These are phyloP conservation scores for Lasioglossum figueresi DNA, from an alignment of 2,888 invertebrate species.

Conservation along the genomic window DNA sequence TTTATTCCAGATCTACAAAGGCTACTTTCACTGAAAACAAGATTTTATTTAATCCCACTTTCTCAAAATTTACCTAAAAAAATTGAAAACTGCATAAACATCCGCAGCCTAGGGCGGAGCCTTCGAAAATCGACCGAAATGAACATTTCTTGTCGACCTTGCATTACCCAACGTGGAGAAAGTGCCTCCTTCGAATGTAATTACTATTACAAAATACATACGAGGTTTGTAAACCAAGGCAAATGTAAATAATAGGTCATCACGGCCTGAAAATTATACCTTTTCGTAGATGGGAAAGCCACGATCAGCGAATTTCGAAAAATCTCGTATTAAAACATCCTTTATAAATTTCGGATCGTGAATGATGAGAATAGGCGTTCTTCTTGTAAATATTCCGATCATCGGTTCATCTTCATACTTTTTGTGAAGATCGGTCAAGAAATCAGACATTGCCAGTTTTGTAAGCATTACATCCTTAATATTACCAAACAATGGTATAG, in stretches of 20 bases:
- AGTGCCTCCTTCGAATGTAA: not conserved
- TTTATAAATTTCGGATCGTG: constrained; percentile 80
- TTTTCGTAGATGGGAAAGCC: constrained; percentile 80
- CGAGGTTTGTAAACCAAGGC: not conserved
- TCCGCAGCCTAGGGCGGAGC: no score
- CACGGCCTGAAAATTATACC: constrained; percentile 11
- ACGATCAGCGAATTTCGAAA: constrained; percentile 77
- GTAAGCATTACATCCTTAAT: constrained; percentile 70
- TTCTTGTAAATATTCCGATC: constrained; percentile 78
- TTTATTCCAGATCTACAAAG: no score
- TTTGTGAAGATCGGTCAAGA: constrained; percentile 58
- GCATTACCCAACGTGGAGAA: not conserved
- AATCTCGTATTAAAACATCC: constrained; percentile 83
- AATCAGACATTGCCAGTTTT: constrained; percentile 39
- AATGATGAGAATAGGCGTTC: constrained; percentile 33
- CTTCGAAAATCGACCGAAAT: no score
- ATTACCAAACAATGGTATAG: constrained; percentile 80
- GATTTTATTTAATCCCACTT: no score
- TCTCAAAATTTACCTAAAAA: no score
- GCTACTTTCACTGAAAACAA: no score
- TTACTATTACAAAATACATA: not conserved
- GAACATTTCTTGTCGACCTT: no score
- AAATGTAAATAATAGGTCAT: not conserved
- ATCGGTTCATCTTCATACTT: constrained; percentile 67
- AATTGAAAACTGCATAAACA: no score